phyloP scores from a whole-genome alignment of 2,888 invertebrate species.

The Diaprepes abbreviatus region DNA sequence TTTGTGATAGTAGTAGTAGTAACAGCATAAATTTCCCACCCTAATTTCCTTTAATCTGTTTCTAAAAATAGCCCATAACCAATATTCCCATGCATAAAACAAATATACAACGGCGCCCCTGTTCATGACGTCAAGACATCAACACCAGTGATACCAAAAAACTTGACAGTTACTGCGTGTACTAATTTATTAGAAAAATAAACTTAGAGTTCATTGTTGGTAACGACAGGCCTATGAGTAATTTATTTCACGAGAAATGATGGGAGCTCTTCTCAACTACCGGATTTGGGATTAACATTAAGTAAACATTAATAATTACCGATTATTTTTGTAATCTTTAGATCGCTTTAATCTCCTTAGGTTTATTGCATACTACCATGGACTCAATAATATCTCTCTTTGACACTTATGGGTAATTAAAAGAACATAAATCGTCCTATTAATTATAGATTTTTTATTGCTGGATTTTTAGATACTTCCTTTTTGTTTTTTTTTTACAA shows the following conservation, averaged over 20 bases:
- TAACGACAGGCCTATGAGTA: slow-evolving; percentile 41
- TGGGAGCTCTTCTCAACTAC: slow-evolving; percentile 33
- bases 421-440: too few relatives aligned
- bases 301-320: slow-evolving; percentile 30
- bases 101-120: slow-evolving; percentile 42
- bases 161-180: slow-evolving; percentile 45
- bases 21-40: too few relatives aligned
- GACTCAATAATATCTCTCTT: too few relatives aligned
- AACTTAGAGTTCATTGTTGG: slow-evolving; percentile 43
- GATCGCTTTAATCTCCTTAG: too few relatives aligned
- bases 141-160: slow-evolving; percentile 45
- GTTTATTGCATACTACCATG: too few relatives aligned
- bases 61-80: not conserved
- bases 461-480: too few relatives aligned
- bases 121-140: slow-evolving; percentile 46
- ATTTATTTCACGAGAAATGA: slow-evolving; percentile 38
- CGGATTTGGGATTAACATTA: slow-evolving; percentile 39
- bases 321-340: slow-evolving; percentile 7
- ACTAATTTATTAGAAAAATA: slow-evolving; percentile 49
- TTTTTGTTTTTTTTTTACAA: too few relatives aligned
- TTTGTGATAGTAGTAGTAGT: too few relatives aligned
- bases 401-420: too few relatives aligned
- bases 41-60: not conserved
- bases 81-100: slow-evolving; percentile 35
- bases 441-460: too few relatives aligned